Conservation (phyloP, 2,888 invertebrate species). For the Drosophila quasianomalipes region DNA sequence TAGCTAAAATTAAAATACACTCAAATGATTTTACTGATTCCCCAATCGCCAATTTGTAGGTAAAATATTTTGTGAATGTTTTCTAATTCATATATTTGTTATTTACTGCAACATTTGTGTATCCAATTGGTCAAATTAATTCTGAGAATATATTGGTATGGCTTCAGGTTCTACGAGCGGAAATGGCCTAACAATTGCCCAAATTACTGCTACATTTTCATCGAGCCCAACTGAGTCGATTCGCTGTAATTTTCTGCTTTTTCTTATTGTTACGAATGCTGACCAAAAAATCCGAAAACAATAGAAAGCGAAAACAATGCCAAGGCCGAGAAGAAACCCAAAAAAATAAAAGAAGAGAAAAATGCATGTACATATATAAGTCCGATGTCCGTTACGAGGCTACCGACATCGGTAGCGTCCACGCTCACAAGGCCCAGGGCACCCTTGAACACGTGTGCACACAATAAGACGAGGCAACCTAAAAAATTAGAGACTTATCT, state of each 20-base stretch:
- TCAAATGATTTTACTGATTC: conserved; percentile 27
- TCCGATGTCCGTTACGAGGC: conserved; percentile 49
- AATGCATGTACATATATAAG: conserved; percentile 18
- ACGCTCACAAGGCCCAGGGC: conserved; percentile 18
- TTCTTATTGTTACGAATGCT: conserved; percentile 42
- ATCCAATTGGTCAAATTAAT: conserved; percentile 46
- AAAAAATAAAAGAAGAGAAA: conserved; percentile 4
- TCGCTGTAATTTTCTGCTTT: conserved; percentile 52
- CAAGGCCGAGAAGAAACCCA: conserved; percentile 58
- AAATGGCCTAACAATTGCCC: conserved; percentile 28
- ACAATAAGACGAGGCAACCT: conserved; percentile 67
- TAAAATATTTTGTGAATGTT: background rate
- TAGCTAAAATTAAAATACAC: conserved; percentile 51
- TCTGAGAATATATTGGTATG: conserved; percentile 11
- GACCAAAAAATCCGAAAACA: conserved; percentile 49
- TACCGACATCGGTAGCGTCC: conserved; percentile 50
- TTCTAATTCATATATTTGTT: background rate
- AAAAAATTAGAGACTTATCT: conserved; percentile 78
- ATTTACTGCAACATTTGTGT: background rate
- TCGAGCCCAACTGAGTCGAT: conserved; percentile 23
- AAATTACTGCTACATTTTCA: conserved; percentile 35
- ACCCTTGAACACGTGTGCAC: conserved; percentile 83
- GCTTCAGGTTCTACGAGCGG: conserved; percentile 20
- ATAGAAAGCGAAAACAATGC: conserved; percentile 79
- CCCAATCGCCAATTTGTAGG: background rate